These are phyloP conservation scores for Grus americana DNA, from an alignment of 2,113 vertebrate genomes.

Conservation along the genomic window DNA sequence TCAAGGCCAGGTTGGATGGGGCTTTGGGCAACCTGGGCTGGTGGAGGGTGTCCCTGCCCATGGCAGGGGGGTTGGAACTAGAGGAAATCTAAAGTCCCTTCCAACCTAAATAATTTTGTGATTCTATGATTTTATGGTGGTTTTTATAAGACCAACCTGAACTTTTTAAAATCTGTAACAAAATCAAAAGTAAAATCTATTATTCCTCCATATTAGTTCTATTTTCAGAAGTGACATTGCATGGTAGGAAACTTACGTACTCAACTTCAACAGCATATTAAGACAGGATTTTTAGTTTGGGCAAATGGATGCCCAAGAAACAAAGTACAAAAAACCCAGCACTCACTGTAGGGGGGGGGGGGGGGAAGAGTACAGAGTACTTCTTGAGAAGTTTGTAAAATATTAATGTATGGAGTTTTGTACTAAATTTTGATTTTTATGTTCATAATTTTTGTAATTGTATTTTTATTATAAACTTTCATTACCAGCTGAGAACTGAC, in stretches of 20 bases:
- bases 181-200: neutral
- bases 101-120: too few species aligned
- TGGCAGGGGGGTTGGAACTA: too few species aligned
- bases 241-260: neutral
- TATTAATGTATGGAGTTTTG: neutral
- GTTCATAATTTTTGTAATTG: neutral
- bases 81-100: too few species aligned
- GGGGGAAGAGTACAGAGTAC: rapidly evolving
- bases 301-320: neutral
- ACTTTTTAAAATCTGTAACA: neutral
- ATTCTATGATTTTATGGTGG: too few species aligned
- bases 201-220: neutral
- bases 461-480: neutral
- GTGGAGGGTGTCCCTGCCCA: too few species aligned
- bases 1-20: too few species aligned
- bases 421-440: neutral
- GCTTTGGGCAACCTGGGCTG: too few species aligned
- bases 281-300: neutral
- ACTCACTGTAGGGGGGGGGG: too few species aligned
- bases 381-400: neutral
- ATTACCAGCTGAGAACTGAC: neutral
- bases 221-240: neutral
- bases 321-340: rapidly evolving
- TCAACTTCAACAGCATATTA: neutral
- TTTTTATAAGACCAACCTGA: neutral